Evolutionary conservation across 1,140 invertebrate species (phyloP).

Genomic region (Charaxes varanes): DNA sequence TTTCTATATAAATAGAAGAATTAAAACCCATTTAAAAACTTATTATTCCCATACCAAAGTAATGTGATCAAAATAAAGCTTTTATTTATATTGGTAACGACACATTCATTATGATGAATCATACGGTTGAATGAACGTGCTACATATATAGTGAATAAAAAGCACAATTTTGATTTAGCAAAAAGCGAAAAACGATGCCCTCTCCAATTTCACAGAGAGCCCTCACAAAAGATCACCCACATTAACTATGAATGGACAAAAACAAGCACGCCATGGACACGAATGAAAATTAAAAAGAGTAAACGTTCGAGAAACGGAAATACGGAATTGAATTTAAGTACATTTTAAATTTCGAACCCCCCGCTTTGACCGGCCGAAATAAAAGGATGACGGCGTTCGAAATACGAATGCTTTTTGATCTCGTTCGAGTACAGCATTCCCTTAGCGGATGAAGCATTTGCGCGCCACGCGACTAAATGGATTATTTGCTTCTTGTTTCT

Average conservation of each 20-base stretch:
- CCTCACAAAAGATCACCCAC: conserved; percentile 69
- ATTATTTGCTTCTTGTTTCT: conserved; percentile 67
- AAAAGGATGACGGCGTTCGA: conserved; percentile 52
- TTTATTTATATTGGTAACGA: conserved; percentile 8
- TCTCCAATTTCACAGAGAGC: conserved; percentile 69
- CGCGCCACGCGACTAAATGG: conserved; percentile 65
- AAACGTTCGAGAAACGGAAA: conserved; percentile 59
- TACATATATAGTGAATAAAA: conserved; percentile 22
- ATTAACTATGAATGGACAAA: conserved; percentile 70
- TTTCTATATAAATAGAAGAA: no score
- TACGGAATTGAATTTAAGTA: conserved; percentile 67
- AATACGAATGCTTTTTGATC: conserved; percentile 65
- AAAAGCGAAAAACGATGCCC: conserved; percentile 63
- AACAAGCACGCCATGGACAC: conserved; percentile 53
- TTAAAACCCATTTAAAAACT: no score
- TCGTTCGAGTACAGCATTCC: conserved; percentile 46
- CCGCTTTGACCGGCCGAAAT: conserved; percentile 55
- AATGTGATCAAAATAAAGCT: conserved; percentile 1
- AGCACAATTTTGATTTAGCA: conserved; percentile 59
- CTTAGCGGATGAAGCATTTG: conserved; percentile 58
- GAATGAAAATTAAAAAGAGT: conserved; percentile 67
- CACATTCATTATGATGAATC: conserved; percentile 21
- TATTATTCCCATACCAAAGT: no score
- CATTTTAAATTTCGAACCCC: conserved; percentile 66
- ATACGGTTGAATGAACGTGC: conserved; percentile 20